A percentile compares a stretch with the other conserved stretches of the same genome.
These are phyloP conservation scores for Neodiprion virginianus DNA, from an alignment of 1,140 invertebrate species.

Conservation along the genomic window DNA sequence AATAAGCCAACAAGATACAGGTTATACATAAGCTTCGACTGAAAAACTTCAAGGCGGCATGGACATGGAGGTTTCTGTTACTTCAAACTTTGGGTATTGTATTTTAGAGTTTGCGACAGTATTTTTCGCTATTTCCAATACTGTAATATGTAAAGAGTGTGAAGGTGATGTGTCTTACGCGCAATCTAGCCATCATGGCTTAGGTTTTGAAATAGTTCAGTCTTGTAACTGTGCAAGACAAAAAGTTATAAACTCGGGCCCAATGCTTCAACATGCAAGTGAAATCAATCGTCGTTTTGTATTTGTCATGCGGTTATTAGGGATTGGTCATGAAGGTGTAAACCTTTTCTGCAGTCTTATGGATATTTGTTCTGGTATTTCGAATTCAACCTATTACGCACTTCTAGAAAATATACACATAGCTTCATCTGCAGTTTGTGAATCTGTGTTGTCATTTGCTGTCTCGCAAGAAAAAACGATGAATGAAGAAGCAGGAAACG, in stretches of 20 bases:
- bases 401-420: not conserved
- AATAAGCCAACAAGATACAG: not conserved
- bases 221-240: not conserved
- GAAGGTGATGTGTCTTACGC: not conserved
- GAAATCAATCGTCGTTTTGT: constrained; percentile 17
- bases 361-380: constrained; percentile 8
- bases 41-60: constrained; percentile 7
- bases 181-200: not conserved
- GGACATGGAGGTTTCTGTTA: not conserved
- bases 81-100: not conserved
- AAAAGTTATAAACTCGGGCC: not conserved
- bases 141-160: not conserved
- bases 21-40: not conserved
- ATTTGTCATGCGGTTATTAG: constrained; percentile 14
- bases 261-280: not conserved
- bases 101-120: not conserved
- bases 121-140: not conserved
- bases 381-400: not conserved
- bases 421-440: not conserved
- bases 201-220: not conserved
- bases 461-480: not conserved
- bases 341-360: constrained; percentile 5
- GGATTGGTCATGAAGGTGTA: constrained; percentile 10
- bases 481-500: not conserved
- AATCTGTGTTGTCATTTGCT: not conserved